Evolutionary conservation across 2,888 invertebrate species (phyloP), one percentile per base, ranked within the genome.

Genomic region (Stenichneumon culpator): DNA sequence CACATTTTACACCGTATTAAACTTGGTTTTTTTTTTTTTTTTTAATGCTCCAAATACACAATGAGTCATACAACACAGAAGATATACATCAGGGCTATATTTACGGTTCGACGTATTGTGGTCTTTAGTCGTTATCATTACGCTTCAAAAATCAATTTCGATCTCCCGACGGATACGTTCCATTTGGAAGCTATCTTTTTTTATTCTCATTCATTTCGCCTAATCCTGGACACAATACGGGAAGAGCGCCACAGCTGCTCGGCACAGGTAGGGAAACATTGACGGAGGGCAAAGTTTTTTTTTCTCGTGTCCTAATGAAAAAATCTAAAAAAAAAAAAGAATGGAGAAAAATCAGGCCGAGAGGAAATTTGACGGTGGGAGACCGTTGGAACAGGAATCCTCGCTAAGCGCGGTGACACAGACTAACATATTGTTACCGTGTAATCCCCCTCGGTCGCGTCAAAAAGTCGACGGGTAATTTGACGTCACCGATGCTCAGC

Each of bases 91-190:
- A 16, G 22, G 4, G n/a, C 65, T 67, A 72, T 52, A 73, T 3
- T 44, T 28, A 60, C 25, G 28, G 60, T n/a, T n/a, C n/a, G 19
- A 22, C 9, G 11, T 80, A 70, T 79, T 50, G 39, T 22, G 69
- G 44, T 75, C 28, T 19, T 44, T n/a, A 39, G 16, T 69, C 39
- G 52, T 60, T 77, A 14, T 67, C 47, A 79, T 84, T 78, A 81
- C 77, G 80, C 77, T 80, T 74, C 25, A 19, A 50, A 36, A 68
- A 63, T 78, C 78, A 79, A 84, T 82, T 82, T 60, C 47, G 82
- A 72, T 75, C 60, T 60, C 32, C 47, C 67, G 14, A 67, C 57
- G n/a, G 36, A 7, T 74, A 75, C 70, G 72, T 60, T 81, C 60
- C 52, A 77, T 77, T 72, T 81, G 67, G 52, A 16, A 72, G 28